These are phyloP conservation scores for Zoanthus gigantus DNA, from an alignment of 92 coral and sea anemone species.

Conservation along the genomic window DNA sequence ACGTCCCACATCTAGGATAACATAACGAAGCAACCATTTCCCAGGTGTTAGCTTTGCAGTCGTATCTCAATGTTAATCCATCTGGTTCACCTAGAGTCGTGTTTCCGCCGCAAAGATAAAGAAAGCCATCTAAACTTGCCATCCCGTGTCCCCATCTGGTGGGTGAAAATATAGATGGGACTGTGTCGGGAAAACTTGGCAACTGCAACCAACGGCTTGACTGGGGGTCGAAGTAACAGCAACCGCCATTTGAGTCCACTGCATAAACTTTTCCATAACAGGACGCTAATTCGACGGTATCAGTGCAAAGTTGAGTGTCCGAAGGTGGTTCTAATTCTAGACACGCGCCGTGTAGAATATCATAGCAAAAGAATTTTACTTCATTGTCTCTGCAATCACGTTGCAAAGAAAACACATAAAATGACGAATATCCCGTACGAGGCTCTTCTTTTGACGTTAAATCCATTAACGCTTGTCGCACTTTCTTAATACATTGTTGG, in stretches of 20 bases:
- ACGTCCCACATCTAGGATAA: slow-evolving; percentile 22
- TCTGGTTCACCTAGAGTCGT: slow-evolving; percentile 40
- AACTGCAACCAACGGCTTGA: slow-evolving; percentile 33
- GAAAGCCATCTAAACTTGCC: slow-evolving; percentile 28
- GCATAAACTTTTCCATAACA: slow-evolving; percentile 24
- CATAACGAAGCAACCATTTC: slow-evolving; percentile 24
- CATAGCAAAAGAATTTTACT: slow-evolving; percentile 32
- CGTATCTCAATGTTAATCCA: slow-evolving; percentile 22
- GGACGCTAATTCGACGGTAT: slow-evolving; percentile 20
- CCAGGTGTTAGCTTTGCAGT: slow-evolving; percentile 21
- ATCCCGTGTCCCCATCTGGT: slow-evolving; percentile 41
- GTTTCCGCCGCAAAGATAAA: slow-evolving; percentile 24
- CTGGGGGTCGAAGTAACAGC: slow-evolving; percentile 4
- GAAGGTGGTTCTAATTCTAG: slow-evolving; percentile 15
- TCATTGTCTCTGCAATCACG: slow-evolving; percentile 45
- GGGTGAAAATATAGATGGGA: slow-evolving; percentile 21
- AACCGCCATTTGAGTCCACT: slow-evolving; percentile 6
- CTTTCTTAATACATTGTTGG: slow-evolving; percentile 16
- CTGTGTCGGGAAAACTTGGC: slow-evolving; percentile 30
- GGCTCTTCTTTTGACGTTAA: slow-evolving; percentile 7
- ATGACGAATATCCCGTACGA: slow-evolving; percentile 20
- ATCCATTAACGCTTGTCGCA: slow-evolving; percentile 6
- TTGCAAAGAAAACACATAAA: slow-evolving; percentile 31
- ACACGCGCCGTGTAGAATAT: slow-evolving; percentile 27
- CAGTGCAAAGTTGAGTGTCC: slow-evolving; percentile 5